These are phyloP conservation scores for Perccottus glenii DNA, from an alignment of 2,113 vertebrate genomes.

Conservation along the genomic window DNA sequence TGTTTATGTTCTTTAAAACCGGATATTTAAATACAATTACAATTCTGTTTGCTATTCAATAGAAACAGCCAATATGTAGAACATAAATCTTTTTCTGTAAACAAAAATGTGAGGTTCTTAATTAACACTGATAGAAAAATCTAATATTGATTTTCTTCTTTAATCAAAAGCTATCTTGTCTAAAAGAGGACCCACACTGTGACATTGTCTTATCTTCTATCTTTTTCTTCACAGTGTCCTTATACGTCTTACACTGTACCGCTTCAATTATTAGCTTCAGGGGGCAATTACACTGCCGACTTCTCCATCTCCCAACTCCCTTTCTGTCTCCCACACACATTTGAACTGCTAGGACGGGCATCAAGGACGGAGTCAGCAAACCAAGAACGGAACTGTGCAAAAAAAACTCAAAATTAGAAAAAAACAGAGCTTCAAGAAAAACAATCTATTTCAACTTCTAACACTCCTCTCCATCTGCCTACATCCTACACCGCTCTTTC, in stretches of 20 bases:
- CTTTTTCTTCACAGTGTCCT: conserved; percentile 16
- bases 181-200: background rate
- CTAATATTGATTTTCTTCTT: background rate
- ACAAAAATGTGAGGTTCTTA: background rate
- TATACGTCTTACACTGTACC: conserved; percentile 3
- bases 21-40: conserved; percentile 4
- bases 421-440: conserved; percentile 4
- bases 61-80: background rate
- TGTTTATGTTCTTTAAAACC: conserved; percentile 1
- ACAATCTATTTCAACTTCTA: conserved; percentile 40
- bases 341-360: conserved; percentile 33
- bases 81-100: no score
- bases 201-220: conserved; percentile 7
- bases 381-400: conserved; percentile 3
- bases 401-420: background rate
- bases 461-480: conserved; percentile 21
- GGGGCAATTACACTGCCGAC: conserved; percentile 65
- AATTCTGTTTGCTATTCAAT: background rate
- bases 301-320: conserved; percentile 48
- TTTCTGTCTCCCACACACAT: conserved; percentile 4
- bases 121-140: conserved; percentile 5
- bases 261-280: conserved; percentile 71
- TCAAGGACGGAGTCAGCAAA: conserved; percentile 44
- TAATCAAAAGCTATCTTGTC: conserved; percentile 13
- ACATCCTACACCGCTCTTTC: conserved; percentile 43